These are phyloP conservation scores for Gymnoscelis rufifasciata DNA, from an alignment of 2,888 invertebrate species.

Conservation along the genomic window DNA sequence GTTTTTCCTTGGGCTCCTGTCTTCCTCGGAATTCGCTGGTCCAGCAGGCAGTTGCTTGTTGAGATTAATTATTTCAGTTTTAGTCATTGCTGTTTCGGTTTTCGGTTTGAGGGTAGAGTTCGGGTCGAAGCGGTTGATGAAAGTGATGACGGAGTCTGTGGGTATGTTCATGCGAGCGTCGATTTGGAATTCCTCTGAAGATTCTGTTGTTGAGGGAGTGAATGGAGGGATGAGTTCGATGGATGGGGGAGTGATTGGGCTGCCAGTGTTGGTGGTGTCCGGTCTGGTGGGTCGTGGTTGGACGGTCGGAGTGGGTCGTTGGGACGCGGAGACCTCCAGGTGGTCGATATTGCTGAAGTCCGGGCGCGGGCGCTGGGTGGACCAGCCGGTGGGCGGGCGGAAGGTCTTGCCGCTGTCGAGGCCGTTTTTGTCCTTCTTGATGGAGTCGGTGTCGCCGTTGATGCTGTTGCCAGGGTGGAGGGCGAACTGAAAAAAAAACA, in stretches of 20 bases:
- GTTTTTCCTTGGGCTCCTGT: constrained; percentile 51
- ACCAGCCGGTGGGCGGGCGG: constrained; percentile 77
- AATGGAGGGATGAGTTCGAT: constrained; percentile 49
- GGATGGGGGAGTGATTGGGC: constrained; percentile 40
- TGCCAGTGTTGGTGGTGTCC: constrained; percentile 8
- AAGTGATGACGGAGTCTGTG: constrained; percentile 55
- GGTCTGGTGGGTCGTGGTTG: constrained; percentile 34
- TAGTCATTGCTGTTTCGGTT: constrained; percentile 54
- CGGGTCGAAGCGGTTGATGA: constrained; percentile 72
- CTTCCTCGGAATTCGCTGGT: constrained; percentile 63
- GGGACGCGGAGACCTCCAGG: constrained; percentile 46
- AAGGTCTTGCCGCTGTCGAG: constrained; percentile 68
- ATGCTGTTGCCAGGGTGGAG: constrained; percentile 63
- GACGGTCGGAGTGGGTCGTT: constrained; percentile 45
- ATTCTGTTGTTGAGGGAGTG: constrained; percentile 42
- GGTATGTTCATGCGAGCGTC: constrained; percentile 31
- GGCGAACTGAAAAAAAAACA: constrained; percentile 49
- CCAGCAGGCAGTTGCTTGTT: constrained; percentile 62
- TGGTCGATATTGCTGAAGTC: constrained; percentile 31
- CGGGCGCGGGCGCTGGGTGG: constrained; percentile 51
- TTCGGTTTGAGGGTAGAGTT: constrained; percentile 57
- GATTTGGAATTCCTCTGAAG: constrained; percentile 43
- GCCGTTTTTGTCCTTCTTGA: constrained; percentile 58
- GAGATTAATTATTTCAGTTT: constrained; percentile 58
- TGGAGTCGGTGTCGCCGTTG: constrained; percentile 62